Conservation (phyloP, 2,888 invertebrate species). For the Caenorhabditis sp. region DNA sequence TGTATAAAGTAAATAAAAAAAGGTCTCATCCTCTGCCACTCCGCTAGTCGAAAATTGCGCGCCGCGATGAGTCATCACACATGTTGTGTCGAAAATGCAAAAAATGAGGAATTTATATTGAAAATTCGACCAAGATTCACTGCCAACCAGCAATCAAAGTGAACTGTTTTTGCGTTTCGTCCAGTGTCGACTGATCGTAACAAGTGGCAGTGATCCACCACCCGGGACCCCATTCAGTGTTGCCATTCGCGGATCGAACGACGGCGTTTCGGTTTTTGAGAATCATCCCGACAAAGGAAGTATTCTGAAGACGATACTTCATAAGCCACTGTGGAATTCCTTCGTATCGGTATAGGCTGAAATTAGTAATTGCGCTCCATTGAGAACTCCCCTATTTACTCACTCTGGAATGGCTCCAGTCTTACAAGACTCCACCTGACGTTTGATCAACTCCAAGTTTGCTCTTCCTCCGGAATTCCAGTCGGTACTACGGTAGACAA, state of each 20-base stretch:
- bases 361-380: not conserved
- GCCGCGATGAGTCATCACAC: too few species aligned
- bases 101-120: too few species aligned
- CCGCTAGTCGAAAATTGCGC: too few species aligned
- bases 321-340: not conserved
- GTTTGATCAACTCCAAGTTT: not conserved
- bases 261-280: not conserved
- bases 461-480: constrained; percentile 23
- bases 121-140: not conserved
- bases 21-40: too few species aligned
- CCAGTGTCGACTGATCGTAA: not conserved
- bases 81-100: too few species aligned
- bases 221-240: constrained; percentile 13
- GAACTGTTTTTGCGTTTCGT: constrained; percentile 1
- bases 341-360: not conserved
- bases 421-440: not conserved
- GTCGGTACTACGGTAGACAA: constrained; percentile 23
- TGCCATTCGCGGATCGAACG: constrained; percentile 18
- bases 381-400: not conserved
- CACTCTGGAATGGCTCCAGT: constrained; percentile 12
- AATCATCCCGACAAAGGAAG: constrained; percentile 18
- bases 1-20: not conserved
- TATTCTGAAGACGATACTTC: constrained; percentile 12
- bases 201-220: constrained; percentile 33
- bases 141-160: constrained; percentile 23